Base-by-base conservation (phyloP, 2,888 invertebrate genomes). In the Sialis lutaria region DNA sequence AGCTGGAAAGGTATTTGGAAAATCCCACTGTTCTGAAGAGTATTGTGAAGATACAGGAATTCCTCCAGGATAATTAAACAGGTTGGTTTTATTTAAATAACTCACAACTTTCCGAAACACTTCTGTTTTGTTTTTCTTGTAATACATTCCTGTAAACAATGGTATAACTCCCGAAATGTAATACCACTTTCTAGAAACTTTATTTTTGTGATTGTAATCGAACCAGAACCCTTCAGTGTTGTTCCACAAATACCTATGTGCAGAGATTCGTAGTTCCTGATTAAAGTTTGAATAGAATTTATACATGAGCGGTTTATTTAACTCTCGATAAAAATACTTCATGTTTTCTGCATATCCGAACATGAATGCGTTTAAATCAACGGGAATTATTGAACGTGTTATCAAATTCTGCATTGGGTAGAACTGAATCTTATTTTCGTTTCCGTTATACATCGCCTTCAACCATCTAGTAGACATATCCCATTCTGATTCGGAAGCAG, bases 1-100 rank as follows among this genome's bases (percentile, higher is more conserved):
- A 4, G 89, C 89, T 0, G 89, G 80, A 89, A 89, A 90, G 0
- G 83, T 85, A 59, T 89, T 89, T 0, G 88, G 84, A 56, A 75
- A 79, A 60, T 86, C 85, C 86, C 86, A 82, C 59, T 86, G 81
- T 60, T 84, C 77, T 0, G 79, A 79, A 6, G 77, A 77, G 22
- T 70, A 64, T 37, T 68, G 64, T 39, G 82, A 56, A 1, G 84
- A 83, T 0, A 78, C 64, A 0, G 85, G 85, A 31, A 82, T 70
- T 5, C 85, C 84, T 4, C 84, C 84, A 22, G 71, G 67, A 53
- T 66, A 77, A 31, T 69, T 59, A 48, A 76, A 62, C 6, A 67
- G 65, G 60, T 73, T 70, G 13, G 70, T 70, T 31, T 65, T 58
- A 42, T 81, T 61, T 55, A 78, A 78, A 6, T 69, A 60, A 1